Percentiles rank a stretch among this genome's conserved stretches.
These are phyloP conservation scores for Augiades crinisus DNA, from an alignment of 2,888 invertebrate genomes.

Conservation along the genomic window DNA sequence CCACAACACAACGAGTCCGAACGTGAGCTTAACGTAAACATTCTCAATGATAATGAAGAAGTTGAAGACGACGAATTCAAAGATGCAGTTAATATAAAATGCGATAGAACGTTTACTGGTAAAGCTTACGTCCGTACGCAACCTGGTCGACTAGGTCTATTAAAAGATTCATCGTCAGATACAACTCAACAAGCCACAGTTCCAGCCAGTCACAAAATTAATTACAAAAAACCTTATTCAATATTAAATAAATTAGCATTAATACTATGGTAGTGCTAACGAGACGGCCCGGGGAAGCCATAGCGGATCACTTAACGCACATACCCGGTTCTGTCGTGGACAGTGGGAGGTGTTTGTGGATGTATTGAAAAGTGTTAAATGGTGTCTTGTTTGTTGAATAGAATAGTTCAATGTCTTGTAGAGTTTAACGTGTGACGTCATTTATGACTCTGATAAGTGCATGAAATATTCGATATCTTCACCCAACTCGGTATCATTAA, in stretches of 20 bases:
- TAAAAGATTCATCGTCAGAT: conserved; percentile 24
- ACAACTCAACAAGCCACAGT: conserved; percentile 35
- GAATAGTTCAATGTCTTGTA: too few relatives aligned
- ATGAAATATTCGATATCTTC: too few relatives aligned
- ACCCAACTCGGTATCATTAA: too few relatives aligned
- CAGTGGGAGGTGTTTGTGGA: too few relatives aligned
- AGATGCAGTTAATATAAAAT: too few relatives aligned
- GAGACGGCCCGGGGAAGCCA: conserved; percentile 31
- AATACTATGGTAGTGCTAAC: conserved; percentile 32
- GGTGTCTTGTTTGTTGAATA: too few relatives aligned
- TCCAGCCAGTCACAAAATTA: conserved; percentile 42
- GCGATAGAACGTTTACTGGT: neutral
- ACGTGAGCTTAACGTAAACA: conserved; percentile 24
- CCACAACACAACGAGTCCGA: conserved; percentile 38
- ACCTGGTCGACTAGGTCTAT: conserved; percentile 27
- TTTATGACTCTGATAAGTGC: too few relatives aligned
- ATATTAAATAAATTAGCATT: conserved; percentile 29
- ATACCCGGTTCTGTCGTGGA: conserved; percentile 10
- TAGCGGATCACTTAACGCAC: conserved; percentile 26
- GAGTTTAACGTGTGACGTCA: too few relatives aligned
- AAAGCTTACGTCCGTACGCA: conserved; percentile 31
- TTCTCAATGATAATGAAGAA: neutral
- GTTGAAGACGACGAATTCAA: too few relatives aligned
- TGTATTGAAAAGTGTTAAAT: too few relatives aligned
- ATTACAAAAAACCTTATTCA: conserved; percentile 37